A percentile compares a stretch with the other conserved stretches of the same genome.
Conservation (phyloP, 2,113 vertebrate species). For the Lepus europaeus region DNA sequence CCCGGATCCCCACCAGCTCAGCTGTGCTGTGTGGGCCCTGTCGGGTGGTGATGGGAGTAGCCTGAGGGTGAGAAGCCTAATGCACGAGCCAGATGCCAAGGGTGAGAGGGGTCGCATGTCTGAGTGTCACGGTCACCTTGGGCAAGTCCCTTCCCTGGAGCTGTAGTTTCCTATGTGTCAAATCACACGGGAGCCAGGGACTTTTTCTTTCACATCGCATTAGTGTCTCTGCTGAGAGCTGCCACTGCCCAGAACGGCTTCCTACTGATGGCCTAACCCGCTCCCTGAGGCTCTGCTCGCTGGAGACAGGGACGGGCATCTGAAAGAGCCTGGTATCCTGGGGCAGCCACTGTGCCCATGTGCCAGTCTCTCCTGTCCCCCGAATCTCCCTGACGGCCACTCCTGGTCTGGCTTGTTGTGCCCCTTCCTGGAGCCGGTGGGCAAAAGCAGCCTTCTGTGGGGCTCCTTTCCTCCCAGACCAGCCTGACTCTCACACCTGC, state of each 20-base stretch:
- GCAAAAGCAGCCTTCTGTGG: background rate
- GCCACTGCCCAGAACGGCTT: background rate
- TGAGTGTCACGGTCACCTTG: background rate
- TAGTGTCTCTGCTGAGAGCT: constrained; percentile 50
- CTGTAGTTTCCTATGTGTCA: constrained; percentile 39
- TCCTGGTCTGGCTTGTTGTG: background rate
- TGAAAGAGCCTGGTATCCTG: background rate
- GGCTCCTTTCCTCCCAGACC: background rate
- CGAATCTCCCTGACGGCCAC: background rate
- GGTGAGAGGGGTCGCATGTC: constrained; percentile 11
- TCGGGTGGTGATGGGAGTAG: background rate
- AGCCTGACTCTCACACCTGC: background rate
- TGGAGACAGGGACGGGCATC: background rate
- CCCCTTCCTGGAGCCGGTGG: background rate
- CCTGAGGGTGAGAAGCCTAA: background rate
- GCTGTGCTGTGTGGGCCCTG: too few relatives aligned
- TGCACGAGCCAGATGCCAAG: background rate
- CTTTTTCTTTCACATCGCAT: constrained; percentile 35
- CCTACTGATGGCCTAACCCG: background rate
- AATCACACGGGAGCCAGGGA: background rate
- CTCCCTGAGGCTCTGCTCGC: background rate
- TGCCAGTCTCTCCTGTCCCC: background rate
- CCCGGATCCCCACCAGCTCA: background rate
- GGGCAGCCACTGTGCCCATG: background rate
- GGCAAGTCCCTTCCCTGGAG: background rate